Base-by-base conservation (phyloP, 2,797 vertebrate genomes). In the Phalloptychus januarius region DNA sequence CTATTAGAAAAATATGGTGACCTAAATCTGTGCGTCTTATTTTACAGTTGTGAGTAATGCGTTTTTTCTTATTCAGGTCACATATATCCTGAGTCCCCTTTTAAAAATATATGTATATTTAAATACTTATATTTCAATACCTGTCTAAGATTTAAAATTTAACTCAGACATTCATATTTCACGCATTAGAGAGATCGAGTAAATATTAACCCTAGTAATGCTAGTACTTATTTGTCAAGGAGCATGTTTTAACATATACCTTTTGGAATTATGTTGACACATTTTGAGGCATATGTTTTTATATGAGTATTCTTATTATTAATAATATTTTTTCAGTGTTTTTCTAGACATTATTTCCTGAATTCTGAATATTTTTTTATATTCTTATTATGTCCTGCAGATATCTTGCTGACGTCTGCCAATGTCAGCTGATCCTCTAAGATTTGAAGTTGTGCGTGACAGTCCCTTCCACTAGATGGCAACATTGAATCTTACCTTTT, bases 391-490 rank as follows among this genome's bases (percentile, higher is more conserved):
- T 33, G 15, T 61, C 31, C 5, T 15, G 15, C 28, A 23, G 5
- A 40, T 40, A 40, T 42, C 63, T 67, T 38, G 63, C 33, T 12
- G 1, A 25, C 7, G 2, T 69, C 65, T 38, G 7, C 23, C 33
- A 65, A 38, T 65, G 8, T 23, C 61, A 36, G 31, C 4, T 58
- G 11, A 33, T 36, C 6, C 31, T 38, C 31, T 65, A 8, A 6
- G 12, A 36, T 12, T 44, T 1, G 2, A 5, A 33, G 36, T 25
- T 20, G 52, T 42, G 18, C 16, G 7, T 61, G 18, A 38, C 31
- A 74, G n/a, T 31, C 1, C 74, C 16, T 8, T 42, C 90, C 94
- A 92, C 87, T 85, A 94, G 94, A 86, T 94, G 93, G 85, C 87
- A 86, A 69, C 76, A 33, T 7, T 72, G 87, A 74, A 61, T 79